Evolutionary conservation across 2,888 invertebrate species (phyloP).

Genomic region (Oxytorus armatus): DNA sequence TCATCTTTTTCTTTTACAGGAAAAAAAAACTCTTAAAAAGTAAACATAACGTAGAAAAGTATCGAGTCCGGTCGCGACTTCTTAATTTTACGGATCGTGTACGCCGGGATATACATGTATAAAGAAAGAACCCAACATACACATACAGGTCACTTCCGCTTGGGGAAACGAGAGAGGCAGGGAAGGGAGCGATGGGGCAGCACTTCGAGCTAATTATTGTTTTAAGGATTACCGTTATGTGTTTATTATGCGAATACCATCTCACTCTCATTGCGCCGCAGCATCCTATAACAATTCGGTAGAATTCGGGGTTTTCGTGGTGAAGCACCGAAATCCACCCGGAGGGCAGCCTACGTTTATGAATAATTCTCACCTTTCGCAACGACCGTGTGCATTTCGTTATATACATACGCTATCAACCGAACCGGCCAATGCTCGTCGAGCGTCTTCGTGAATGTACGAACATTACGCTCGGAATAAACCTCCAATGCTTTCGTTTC

Average conservation of each 20-base stretch:
- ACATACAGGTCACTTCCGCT: constrained; percentile 61
- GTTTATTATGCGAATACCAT: constrained; percentile 83
- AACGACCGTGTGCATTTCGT: neutral
- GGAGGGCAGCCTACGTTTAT: constrained; percentile 79
- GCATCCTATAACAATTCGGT: constrained; percentile 79
- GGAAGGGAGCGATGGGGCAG: constrained; percentile 58
- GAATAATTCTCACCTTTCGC: constrained; percentile 82
- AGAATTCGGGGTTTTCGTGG: constrained; percentile 78
- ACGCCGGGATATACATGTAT: constrained; percentile 19
- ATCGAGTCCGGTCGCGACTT: no score
- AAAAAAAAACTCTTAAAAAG: no score
- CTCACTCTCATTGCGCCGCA: constrained; percentile 66
- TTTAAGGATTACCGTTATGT: constrained; percentile 84
- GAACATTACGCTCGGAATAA: constrained; percentile 5
- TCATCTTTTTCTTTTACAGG: no score
- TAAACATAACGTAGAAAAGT: no score
- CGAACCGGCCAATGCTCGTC: constrained; percentile 57
- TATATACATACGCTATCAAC: constrained; percentile 17
- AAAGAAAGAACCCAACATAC: constrained; percentile 41
- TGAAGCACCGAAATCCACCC: constrained; percentile 70
- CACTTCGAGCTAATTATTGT: constrained; percentile 83
- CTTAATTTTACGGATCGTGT: no score
- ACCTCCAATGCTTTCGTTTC: constrained; percentile 37
- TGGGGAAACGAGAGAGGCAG: constrained; percentile 23
- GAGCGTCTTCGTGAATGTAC: constrained; percentile 46